A percentile compares a stretch with the other conserved stretches of the same genome.
These are phyloP conservation scores for Lacerta viridis DNA, from an alignment of 2,797 vertebrate species.

Conservation along the genomic window DNA sequence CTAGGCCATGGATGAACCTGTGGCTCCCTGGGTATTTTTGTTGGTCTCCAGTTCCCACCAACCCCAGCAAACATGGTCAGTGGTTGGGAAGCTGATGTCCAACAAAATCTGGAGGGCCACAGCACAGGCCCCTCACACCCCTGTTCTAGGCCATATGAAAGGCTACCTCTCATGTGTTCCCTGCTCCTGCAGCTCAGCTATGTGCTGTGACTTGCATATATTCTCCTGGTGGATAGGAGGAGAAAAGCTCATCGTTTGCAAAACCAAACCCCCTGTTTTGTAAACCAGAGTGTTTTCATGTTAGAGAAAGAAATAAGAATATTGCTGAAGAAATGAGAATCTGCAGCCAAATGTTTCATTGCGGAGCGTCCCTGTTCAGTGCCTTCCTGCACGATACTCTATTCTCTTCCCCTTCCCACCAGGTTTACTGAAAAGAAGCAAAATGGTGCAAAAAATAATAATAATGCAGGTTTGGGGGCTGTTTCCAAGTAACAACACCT, in stretches of 20 bases:
- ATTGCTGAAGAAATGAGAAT: too few species aligned
- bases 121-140: too few species aligned
- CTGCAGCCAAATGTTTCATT: too few species aligned
- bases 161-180: not conserved
- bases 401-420: not conserved
- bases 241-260: not conserved
- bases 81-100: not conserved
- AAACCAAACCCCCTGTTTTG: not conserved
- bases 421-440: not conserved
- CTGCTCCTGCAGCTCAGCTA: not conserved
- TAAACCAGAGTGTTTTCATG: too few species aligned
- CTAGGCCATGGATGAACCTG: not conserved
- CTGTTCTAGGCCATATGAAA: too few species aligned
- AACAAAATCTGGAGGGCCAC: not conserved
- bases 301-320: too few species aligned
- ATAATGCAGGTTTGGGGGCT: not conserved
- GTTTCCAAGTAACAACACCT: not conserved
- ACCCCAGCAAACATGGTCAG: not conserved
- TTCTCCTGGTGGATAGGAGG: not conserved
- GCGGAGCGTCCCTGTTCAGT: too few species aligned
- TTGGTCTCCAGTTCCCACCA: not conserved
- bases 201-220: not conserved
- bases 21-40: too few species aligned
- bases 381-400: too few species aligned
- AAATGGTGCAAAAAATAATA: not conserved